A percentile compares a stretch with the other conserved stretches of the same genome.
phyloP scores from a whole-genome alignment of 2,888 invertebrate species.

The Nycteola revayana region DNA sequence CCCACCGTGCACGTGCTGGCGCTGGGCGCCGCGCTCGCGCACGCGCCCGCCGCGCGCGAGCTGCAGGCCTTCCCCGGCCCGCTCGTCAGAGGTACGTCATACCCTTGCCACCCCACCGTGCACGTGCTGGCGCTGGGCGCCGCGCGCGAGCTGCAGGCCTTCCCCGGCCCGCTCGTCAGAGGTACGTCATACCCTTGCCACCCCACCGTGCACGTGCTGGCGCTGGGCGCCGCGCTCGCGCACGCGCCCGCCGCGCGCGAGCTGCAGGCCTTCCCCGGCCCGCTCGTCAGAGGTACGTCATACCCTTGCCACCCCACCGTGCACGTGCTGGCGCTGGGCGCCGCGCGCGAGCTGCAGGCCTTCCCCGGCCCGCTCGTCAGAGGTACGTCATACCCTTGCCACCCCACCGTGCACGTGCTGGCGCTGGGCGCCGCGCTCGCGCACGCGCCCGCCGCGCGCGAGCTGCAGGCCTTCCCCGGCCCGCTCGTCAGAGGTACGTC shows the following conservation, averaged over 20 bases:
- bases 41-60: not conserved
- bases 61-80: not conserved
- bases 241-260: slow-evolving; percentile 84
- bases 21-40: not conserved
- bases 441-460: slow-evolving; percentile 83
- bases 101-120: not conserved
- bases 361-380: slow-evolving; percentile 88
- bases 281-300: slow-evolving; percentile 83
- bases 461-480: slow-evolving; percentile 89
- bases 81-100: not conserved
- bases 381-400: slow-evolving; percentile 90
- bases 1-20: not conserved
- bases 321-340: slow-evolving; percentile 45
- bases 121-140: slow-evolving; percentile 39
- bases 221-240: slow-evolving; percentile 80
- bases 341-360: slow-evolving; percentile 84
- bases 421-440: slow-evolving; percentile 82
- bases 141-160: slow-evolving; percentile 84
- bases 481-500: slow-evolving; percentile 85
- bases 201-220: slow-evolving; percentile 89
- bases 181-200: slow-evolving; percentile 84
- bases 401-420: slow-evolving; percentile 89
- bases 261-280: slow-evolving; percentile 90
- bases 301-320: not conserved
- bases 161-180: slow-evolving; percentile 67